These are phyloP conservation scores for Brevimyrus niger DNA, from an alignment of 2,113 vertebrate genomes.

Conservation along the genomic window DNA sequence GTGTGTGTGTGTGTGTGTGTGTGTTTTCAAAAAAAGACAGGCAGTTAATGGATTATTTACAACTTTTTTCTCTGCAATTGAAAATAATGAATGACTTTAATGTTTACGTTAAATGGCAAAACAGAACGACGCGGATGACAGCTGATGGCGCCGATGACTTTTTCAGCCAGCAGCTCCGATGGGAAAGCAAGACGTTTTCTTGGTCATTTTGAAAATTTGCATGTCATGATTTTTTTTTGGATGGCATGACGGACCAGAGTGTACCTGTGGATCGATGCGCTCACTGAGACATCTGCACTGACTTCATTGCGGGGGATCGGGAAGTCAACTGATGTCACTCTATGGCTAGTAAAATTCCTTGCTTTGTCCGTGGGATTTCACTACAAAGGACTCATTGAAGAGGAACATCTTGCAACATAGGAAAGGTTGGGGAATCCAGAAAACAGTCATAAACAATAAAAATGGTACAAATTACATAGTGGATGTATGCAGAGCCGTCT, in stretches of 20 bases:
- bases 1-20: neutral
- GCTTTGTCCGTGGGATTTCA: constrained; percentile 53
- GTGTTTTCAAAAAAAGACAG: constrained; percentile 24
- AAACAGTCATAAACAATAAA: constrained; percentile 46
- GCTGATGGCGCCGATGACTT: neutral
- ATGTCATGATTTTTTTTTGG: neutral
- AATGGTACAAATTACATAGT: constrained; percentile 62
- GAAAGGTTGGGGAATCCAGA: constrained; percentile 45
- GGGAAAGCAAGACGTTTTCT: neutral
- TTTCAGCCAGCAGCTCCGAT: neutral
- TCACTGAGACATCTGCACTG: neutral
- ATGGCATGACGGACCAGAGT: neutral
- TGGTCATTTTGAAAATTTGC: neutral
- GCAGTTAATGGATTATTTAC: neutral
- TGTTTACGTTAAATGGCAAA: neutral
- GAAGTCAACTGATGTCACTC: constrained; percentile 48
- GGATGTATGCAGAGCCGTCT: constrained; percentile 51
- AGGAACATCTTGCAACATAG: constrained; percentile 47
- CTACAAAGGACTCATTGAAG: constrained; percentile 58
- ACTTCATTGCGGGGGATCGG: neutral
- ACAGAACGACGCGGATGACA: neutral
- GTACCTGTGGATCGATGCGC: neutral
- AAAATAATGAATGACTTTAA: neutral
- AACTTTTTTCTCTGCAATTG: neutral
- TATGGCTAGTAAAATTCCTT: constrained; percentile 44